Conservation (phyloP, 1,140 invertebrate genomes). For the Semibalanus balanoides region DNA sequence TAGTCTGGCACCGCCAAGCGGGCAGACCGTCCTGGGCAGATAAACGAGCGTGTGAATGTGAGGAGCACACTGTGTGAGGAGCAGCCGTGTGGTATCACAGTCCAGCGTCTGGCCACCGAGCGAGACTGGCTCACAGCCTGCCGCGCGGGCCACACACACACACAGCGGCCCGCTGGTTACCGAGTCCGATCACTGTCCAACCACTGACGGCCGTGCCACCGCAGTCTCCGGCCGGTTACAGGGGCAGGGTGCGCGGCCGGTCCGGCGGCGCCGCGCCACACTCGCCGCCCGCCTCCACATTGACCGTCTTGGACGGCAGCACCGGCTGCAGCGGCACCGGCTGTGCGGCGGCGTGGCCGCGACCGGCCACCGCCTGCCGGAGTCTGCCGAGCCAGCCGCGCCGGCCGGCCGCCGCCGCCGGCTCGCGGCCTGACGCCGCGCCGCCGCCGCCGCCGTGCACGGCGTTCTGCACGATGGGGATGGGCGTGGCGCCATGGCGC, state of each 20-base stretch:
- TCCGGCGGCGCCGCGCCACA: not conserved
- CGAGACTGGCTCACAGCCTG: too few relatives aligned
- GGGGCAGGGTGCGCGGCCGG: not conserved
- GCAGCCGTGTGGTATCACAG: too few relatives aligned
- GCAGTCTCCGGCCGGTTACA: not conserved
- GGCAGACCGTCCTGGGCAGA: too few relatives aligned
- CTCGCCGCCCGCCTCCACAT: not conserved
- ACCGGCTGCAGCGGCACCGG: constrained; percentile 14
- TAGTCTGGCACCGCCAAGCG: too few relatives aligned
- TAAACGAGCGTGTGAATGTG: too few relatives aligned
- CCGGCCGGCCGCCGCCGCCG: too few relatives aligned
- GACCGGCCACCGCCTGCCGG: not conserved
- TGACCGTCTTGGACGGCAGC: constrained; percentile 4
- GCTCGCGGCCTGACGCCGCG: constrained; percentile 4
- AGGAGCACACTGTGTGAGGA: too few relatives aligned
- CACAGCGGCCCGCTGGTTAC: too few relatives aligned
- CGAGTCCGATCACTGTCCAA: too few relatives aligned
- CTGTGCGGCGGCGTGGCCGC: constrained; percentile 23
- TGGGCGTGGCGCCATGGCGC: constrained; percentile 17
- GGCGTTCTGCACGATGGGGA: constrained; percentile 59
- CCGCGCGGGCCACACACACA: too few relatives aligned
- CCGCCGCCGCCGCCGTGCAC: constrained; percentile 34
- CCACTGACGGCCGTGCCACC: too few relatives aligned
- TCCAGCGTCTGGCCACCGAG: too few relatives aligned
- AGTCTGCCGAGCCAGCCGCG: not conserved